A percentile compares a stretch with the other conserved stretches of the same genome.
Conservation (phyloP, 2,888 invertebrate genomes). For the Leptinotarsa tumamoca region DNA sequence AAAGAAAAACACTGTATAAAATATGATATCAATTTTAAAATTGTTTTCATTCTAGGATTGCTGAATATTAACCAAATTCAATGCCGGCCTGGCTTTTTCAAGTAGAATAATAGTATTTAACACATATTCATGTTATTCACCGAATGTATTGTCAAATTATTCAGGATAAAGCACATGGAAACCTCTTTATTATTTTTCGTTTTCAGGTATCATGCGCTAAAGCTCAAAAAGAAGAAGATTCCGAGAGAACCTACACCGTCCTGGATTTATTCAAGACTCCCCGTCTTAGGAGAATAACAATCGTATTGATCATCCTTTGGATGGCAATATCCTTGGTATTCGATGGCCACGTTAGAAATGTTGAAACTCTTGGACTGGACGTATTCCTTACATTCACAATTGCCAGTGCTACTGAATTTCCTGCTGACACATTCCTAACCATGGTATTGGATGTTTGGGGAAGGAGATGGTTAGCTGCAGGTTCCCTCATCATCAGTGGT, state of each 20-base stretch:
- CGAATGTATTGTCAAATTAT: too few relatives aligned
- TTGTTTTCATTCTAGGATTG: too few relatives aligned
- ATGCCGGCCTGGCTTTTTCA: too few relatives aligned
- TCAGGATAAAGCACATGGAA: too few relatives aligned
- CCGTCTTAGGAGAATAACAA: conserved; percentile 79
- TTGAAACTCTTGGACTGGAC: conserved; percentile 83
- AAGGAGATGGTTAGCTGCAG: conserved; percentile 85
- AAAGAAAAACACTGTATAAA: too few relatives aligned
- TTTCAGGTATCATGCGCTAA: conserved; percentile 76
- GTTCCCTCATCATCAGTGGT: conserved; percentile 84
- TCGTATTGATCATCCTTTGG: conserved; percentile 86
- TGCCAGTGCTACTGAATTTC: conserved; percentile 85
- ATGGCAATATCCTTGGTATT: conserved; percentile 90
- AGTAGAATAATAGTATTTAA: too few relatives aligned
- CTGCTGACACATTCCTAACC: conserved; percentile 86
- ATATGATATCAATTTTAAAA: too few relatives aligned
- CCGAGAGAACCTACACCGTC: conserved; percentile 80
- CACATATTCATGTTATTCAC: too few relatives aligned
- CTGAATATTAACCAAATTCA: too few relatives aligned
- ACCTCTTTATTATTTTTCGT: background rate
- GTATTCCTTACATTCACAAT: conserved; percentile 89
- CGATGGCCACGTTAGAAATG: conserved; percentile 90
- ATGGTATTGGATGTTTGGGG: conserved; percentile 85
- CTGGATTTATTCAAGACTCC: conserved; percentile 85
- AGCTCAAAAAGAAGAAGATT: conserved; percentile 78